A percentile compares a stretch with the other conserved stretches of the same genome.
phyloP scores from a whole-genome alignment of 1,140 invertebrate genomes.

The Leptinotarsa texana region DNA sequence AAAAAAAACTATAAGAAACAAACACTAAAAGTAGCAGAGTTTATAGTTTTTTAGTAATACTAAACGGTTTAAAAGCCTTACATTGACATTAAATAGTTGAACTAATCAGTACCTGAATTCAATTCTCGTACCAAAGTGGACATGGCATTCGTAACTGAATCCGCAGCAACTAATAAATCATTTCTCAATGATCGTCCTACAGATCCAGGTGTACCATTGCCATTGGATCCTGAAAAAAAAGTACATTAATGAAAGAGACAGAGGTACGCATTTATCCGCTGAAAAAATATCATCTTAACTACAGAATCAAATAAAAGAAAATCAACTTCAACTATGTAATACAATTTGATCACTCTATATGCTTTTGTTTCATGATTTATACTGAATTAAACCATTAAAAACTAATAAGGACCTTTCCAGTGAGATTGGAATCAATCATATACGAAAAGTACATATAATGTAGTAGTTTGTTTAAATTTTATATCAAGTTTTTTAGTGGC shows the following conservation, averaged over 20 bases:
- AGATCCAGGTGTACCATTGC: conserved; percentile 53
- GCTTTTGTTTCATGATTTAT: too few relatives aligned
- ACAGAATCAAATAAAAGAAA: too few relatives aligned
- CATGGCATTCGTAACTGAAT: conserved; percentile 96
- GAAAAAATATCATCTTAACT: too few relatives aligned
- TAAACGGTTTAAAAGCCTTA: conserved; percentile 15
- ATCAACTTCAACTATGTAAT: too few relatives aligned
- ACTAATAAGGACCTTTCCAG: too few relatives aligned
- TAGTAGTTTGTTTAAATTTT: too few relatives aligned
- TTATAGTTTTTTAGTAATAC: conserved; percentile 4
- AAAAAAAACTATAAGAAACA: conserved; percentile 23
- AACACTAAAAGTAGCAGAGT: conserved; percentile 24
- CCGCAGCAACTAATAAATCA: conserved; percentile 87
- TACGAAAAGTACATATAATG: too few relatives aligned
- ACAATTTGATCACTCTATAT: too few relatives aligned
- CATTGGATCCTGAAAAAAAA: conserved; percentile 46
- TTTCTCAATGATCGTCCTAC: conserved; percentile 74
- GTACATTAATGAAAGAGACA: neutral
- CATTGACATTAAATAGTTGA: conserved; percentile 13
- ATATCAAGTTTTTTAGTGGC: too few relatives aligned
- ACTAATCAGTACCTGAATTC: conserved; percentile 76
- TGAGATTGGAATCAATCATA: too few relatives aligned
- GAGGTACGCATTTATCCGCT: too few relatives aligned
- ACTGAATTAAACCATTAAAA: too few relatives aligned
- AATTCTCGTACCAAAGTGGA: conserved; percentile 92